These are phyloP conservation scores for Phoxinus dragarum DNA, from an alignment of 2,797 vertebrate species.

Conservation along the genomic window DNA sequence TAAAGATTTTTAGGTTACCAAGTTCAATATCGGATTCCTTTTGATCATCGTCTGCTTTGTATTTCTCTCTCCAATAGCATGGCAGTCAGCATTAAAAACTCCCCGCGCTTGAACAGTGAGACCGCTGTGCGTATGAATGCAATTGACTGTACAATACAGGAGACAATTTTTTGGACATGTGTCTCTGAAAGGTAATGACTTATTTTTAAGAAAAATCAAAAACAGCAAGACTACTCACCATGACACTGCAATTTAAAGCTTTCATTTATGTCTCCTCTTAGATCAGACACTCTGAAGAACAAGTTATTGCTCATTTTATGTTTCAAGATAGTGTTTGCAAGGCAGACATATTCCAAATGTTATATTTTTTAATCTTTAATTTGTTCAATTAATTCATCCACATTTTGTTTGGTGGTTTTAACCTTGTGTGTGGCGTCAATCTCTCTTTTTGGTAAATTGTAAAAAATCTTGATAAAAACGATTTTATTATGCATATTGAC, in stretches of 20 bases:
- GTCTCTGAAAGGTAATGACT: not conserved
- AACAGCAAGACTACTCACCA: not conserved
- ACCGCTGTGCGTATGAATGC: not conserved
- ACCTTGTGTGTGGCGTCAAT: no score
- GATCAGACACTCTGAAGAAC: not conserved
- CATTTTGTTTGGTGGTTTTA: no score
- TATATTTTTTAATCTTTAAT: not conserved
- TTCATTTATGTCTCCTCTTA: not conserved
- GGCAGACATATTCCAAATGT: not conserved
- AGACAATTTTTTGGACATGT: not conserved
- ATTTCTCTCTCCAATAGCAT: constrained; percentile 22
- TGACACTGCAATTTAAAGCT: not conserved
- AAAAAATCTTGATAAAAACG: no score
- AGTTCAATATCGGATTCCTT: constrained; percentile 48
- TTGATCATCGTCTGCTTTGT: constrained; percentile 46
- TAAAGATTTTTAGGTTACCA: constrained; percentile 45
- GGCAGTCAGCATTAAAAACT: constrained; percentile 9
- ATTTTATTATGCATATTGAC: no score
- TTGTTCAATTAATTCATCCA: no score
- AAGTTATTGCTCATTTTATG: constrained; percentile 1
- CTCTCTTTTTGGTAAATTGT: no score
- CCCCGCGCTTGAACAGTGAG: not conserved
- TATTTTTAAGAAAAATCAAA: not conserved
- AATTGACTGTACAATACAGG: not conserved
- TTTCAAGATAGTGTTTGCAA: not conserved